Conservation (phyloP, 2,113 vertebrate species). For the Phodopus roborovskii region DNA sequence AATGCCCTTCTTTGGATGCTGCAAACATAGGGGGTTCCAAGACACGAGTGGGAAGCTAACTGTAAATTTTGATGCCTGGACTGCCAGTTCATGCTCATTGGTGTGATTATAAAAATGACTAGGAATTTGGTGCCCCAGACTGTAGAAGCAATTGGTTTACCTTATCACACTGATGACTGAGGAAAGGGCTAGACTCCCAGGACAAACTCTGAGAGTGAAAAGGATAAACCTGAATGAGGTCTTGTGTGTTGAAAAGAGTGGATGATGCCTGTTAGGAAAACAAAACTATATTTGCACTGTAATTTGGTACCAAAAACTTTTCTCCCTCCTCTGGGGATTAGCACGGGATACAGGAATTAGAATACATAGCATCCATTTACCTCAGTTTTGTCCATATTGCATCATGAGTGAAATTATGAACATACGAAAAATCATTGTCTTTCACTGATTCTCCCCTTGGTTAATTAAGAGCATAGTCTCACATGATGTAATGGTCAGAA, state of each 20-base stretch:
- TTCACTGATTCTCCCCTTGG: neutral
- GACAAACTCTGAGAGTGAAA: neutral
- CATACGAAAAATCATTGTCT: neutral
- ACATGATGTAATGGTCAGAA: neutral
- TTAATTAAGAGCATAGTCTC: neutral
- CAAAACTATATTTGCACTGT: neutral
- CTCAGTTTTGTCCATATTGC: neutral
- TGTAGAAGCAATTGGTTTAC: neutral
- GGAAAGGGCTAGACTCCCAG: neutral
- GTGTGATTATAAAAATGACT: fast-evolving
- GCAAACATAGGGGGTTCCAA: neutral
- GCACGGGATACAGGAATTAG: neutral
- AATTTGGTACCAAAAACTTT: neutral
- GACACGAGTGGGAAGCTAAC: neutral
- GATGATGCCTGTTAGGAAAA: neutral
- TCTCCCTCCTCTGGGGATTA: neutral
- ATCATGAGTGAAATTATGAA: neutral
- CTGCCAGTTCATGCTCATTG: neutral
- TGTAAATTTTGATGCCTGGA: neutral
- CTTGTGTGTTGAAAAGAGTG: neutral
- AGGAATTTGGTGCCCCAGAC: neutral
- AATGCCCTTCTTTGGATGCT: neutral
- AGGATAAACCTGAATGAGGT: neutral
- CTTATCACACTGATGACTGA: neutral
- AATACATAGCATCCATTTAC: neutral